Base-by-base conservation (phyloP, 1,140 invertebrate species). In the Archivesica marissinica region DNA sequence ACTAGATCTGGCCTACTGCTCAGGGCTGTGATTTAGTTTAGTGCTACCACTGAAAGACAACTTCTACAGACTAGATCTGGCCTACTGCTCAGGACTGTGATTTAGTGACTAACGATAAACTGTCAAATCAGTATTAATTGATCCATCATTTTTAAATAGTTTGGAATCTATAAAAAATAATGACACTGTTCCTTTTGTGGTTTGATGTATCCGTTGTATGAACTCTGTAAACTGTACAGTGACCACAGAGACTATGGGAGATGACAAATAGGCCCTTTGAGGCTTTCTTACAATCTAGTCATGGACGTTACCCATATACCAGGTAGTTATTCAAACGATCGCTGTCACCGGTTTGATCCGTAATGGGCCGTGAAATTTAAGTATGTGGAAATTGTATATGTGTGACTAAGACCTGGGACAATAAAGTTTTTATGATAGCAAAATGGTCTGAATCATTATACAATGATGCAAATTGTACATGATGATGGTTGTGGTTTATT, bases 351-450 rank as follows among this genome's bases (percentile, higher is more conserved):
- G 38, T 64, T 35, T 64, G 30, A 64, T 35, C 1, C 9, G 59
- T 64, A 64, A 64, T 64, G 30, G 59, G 38, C 59, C 38, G 59
- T 64, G 59, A 64, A 64, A 64, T 64, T n/a, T 64, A 28, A 35
- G 23, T 35, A 13, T n/a, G 59, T 2, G 59, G 59, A 64, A 64
- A 33, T 64, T 35, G 38, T 4, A 30, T 33, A 64, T 64, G 38
- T 35, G 38, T 64, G 59, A 64, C 30, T 64, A 64, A 64, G 17
- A 2, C 30, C 15, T 20, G n/a, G 38, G 38, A 64, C 59, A 64
- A 64, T 64, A 64, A 64, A 64, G 23, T 64, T 64, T 64, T 64
- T 64, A 64, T 64, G 13, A 64, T 64, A n/a, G 9, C 59, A 2
- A 11, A 13, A 2, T 13, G n/a, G 20, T 64, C 30, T 64, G 59